A percentile compares a stretch with the other conserved stretches of the same genome.
Evolutionary conservation across 2,888 invertebrate species (phyloP).

Genomic region (Synanthedon tipuliformis): DNA sequence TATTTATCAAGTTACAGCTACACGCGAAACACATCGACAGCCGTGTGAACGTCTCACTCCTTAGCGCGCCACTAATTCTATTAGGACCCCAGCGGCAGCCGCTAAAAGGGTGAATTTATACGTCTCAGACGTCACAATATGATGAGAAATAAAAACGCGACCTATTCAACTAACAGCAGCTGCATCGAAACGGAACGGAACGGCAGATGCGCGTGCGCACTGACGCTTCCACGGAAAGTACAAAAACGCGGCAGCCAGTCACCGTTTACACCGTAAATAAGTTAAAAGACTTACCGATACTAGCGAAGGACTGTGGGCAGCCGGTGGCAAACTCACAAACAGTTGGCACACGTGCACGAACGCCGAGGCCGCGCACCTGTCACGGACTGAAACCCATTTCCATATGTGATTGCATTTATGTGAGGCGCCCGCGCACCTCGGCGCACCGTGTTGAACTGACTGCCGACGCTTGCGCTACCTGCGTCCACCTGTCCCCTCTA

Average conservation of each 20-base stretch:
- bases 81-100: conserved; percentile 33
- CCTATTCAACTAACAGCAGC: conserved; percentile 55
- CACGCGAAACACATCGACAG: conserved; percentile 37
- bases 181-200: conserved; percentile 48
- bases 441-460: conserved; percentile 57
- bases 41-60: conserved; percentile 42
- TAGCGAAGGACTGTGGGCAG: conserved; percentile 26
- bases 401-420: conserved; percentile 47
- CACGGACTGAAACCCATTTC: conserved; percentile 65
- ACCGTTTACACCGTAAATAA: conserved; percentile 24
- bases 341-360: conserved; percentile 68
- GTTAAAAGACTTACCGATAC: conserved; percentile 41
- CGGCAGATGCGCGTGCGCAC: conserved; percentile 59
- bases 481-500: conserved; percentile 63
- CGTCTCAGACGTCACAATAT: conserved; percentile 22
- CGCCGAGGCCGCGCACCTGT: conserved; percentile 64
- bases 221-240: conserved; percentile 42
- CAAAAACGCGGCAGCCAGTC: conserved; percentile 34
- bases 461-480: conserved; percentile 58
- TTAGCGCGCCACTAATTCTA: conserved; percentile 29
- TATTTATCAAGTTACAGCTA: conserved; percentile 58
- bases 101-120: conserved; percentile 25
- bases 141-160: conserved; percentile 37
- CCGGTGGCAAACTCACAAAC: conserved; percentile 63
- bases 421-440: conserved; percentile 60